Evolutionary conservation across 2,113 vertebrate genomes (phyloP), one percentile per base, ranked within the genome.

Genomic region (Aptenodytes forsteri): DNA sequence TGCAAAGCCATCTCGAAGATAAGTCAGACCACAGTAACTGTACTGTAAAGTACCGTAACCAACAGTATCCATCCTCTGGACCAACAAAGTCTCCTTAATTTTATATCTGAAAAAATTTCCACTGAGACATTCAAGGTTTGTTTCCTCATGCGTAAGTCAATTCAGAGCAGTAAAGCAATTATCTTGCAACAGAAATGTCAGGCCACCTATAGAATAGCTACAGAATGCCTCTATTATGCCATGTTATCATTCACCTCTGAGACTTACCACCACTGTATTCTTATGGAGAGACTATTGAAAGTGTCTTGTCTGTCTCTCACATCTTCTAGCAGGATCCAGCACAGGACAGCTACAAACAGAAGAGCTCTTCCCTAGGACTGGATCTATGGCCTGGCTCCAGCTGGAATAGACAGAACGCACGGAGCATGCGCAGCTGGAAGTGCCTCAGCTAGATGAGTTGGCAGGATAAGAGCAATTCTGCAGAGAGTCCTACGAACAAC

Each of bases 201-300:
- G 36, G 30, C 23, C 52, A 55, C 13, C 29, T 61, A 38, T 0
- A 49, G 77, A 54, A 61, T 3, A 89, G 72, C 30, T 54, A 23
- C 40, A 65, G 64, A 55, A 82, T 2, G 32, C 42, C 46, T 65
- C 29, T 25, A 34, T 13, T 44, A 59, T 2, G 7, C 71, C 44
- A 29, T 0, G 1, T 2, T 71, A 61, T 9, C 58, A 36, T 71
- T 79, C 18, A 86, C 15, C 36, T 49, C 79, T 16, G 30, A 88
- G 49, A 30, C 21, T 34, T 4, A 59, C 12, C 44, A 85, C 49
- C 29, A 13, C 36, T 22, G 12, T 3, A 16, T 16, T 54, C 34
- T 61, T 14, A n/a, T 0, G 4, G 30, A 70, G 19, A 80, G 27
- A 44, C 44, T 36, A 40, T 0, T 16, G 10, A n/a, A 65, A 58